Evolutionary conservation across 2,797 vertebrate genomes (phyloP).

Genomic region (Neopelma chrysocephalum): DNA sequence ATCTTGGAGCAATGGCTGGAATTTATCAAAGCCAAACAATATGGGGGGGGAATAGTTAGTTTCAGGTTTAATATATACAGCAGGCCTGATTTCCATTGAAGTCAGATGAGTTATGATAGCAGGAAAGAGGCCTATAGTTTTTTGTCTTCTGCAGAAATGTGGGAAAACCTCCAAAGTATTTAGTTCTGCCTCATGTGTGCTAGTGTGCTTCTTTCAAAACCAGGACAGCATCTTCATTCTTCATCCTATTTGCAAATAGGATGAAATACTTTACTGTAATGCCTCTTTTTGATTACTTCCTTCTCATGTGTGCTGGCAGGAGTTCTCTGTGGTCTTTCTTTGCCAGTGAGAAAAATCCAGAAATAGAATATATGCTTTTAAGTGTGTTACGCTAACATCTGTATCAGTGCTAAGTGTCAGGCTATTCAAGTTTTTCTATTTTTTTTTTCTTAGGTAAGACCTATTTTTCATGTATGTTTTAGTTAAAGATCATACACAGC

Average conservation of each 20-base stretch:
- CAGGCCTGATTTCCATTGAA: slow-evolving; percentile 55
- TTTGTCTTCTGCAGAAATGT: slow-evolving; percentile 15
- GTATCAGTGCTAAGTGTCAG: background rate
- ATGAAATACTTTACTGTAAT: slow-evolving; percentile 25
- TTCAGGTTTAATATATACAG: slow-evolving; percentile 43
- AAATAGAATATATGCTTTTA: slow-evolving; percentile 28
- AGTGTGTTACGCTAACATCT: background rate
- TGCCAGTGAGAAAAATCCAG: slow-evolving; percentile 30
- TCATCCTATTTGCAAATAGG: slow-evolving; percentile 32
- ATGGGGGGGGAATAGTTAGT: slow-evolving; percentile 9
- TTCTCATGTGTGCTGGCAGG: background rate
- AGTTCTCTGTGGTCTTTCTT: background rate
- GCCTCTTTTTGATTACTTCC: slow-evolving; percentile 22
- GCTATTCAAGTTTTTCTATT: background rate
- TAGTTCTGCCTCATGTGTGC: background rate
- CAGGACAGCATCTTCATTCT: background rate
- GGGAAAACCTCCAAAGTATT: slow-evolving; percentile 1
- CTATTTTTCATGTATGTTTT: background rate
- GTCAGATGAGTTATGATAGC: background rate
- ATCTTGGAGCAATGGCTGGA: background rate
- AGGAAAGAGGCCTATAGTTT: slow-evolving; percentile 5
- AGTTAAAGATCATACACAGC: background rate
- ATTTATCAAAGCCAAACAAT: slow-evolving; percentile 44
- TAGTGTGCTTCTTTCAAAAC: background rate
- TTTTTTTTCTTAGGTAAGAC: background rate